Percentiles rank a stretch among this genome's conserved stretches.
phyloP scores from a whole-genome alignment of 2,888 invertebrate genomes.

The Polylopha cassiicola region DNA sequence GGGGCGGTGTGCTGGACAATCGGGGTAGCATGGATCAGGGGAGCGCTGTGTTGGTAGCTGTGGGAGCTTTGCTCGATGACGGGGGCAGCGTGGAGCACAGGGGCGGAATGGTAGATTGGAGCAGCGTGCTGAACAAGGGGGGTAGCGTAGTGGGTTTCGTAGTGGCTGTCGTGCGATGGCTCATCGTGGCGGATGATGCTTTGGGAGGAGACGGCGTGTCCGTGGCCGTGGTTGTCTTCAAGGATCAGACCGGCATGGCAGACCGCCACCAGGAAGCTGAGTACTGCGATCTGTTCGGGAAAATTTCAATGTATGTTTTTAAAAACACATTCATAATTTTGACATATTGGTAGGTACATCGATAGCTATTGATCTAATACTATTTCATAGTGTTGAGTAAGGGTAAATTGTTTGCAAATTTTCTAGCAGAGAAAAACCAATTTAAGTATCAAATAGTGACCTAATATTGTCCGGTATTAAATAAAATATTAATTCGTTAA shows the following conservation, averaged over 20 bases:
- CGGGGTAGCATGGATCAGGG: slow-evolving; percentile 28
- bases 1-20: slow-evolving; percentile 16
- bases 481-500: too few relatives aligned
- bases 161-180: slow-evolving; percentile 31
- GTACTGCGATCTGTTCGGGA: slow-evolving; percentile 58
- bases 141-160: slow-evolving; percentile 35
- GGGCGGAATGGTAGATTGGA: slow-evolving; percentile 15
- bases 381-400: too few relatives aligned
- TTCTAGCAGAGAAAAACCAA: too few relatives aligned
- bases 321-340: too few relatives aligned
- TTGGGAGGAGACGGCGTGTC: slow-evolving; percentile 59
- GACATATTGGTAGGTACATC: too few relatives aligned
- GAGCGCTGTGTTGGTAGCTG: slow-evolving; percentile 18
- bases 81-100: slow-evolving; percentile 24
- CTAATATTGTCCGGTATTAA: too few relatives aligned
- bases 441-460: too few relatives aligned
- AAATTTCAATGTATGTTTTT: slow-evolving; percentile 5
- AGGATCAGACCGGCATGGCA: slow-evolving; percentile 64
- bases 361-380: too few relatives aligned
- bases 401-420: too few relatives aligned
- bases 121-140: slow-evolving; percentile 33
- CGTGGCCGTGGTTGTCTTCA: slow-evolving; percentile 42
- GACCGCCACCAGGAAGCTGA: slow-evolving; percentile 61
- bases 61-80: slow-evolving; percentile 17
- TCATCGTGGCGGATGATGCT: slow-evolving; percentile 64